Conservation (phyloP, 1,140 invertebrate genomes). For the Drosophila punjabiensis region DNA sequence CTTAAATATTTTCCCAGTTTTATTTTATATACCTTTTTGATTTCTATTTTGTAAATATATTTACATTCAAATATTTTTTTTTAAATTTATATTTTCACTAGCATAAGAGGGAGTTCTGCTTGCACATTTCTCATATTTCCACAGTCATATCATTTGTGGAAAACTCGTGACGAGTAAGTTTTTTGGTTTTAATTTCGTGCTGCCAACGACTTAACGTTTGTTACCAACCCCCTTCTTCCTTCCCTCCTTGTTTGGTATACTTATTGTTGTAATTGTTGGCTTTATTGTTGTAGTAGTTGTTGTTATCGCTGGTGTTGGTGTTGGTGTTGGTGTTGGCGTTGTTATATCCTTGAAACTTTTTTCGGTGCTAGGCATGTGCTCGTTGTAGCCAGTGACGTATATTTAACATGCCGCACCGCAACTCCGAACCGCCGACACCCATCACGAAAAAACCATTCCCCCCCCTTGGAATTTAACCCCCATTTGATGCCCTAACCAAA, state of each 20-base stretch:
- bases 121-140: background rate
- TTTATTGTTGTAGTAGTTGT: conserved; percentile 11
- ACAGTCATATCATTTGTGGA: conserved; percentile 36
- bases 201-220: conserved; percentile 70
- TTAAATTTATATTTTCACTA: too few species aligned
- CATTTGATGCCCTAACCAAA: conserved; percentile 2
- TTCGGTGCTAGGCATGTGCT: conserved; percentile 76
- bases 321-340: conserved; percentile 41
- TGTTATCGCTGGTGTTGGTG: conserved; percentile 1
- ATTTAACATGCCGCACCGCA: conserved; percentile 82
- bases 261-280: conserved; percentile 21
- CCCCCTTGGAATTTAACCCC: background rate
- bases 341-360: conserved; percentile 80
- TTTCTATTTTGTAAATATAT: too few species aligned
- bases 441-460: conserved; percentile 21
- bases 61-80: background rate
- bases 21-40: too few species aligned
- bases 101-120: background rate
- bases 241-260: conserved; percentile 13
- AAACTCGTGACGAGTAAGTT: conserved; percentile 29
- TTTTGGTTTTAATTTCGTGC: conserved; percentile 59
- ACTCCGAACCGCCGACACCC: conserved; percentile 61
- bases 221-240: background rate
- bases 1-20: too few species aligned
- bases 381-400: conserved; percentile 78